These are phyloP conservation scores for Lasioglossum morio DNA, from an alignment of 2,888 invertebrate species.

Conservation along the genomic window DNA sequence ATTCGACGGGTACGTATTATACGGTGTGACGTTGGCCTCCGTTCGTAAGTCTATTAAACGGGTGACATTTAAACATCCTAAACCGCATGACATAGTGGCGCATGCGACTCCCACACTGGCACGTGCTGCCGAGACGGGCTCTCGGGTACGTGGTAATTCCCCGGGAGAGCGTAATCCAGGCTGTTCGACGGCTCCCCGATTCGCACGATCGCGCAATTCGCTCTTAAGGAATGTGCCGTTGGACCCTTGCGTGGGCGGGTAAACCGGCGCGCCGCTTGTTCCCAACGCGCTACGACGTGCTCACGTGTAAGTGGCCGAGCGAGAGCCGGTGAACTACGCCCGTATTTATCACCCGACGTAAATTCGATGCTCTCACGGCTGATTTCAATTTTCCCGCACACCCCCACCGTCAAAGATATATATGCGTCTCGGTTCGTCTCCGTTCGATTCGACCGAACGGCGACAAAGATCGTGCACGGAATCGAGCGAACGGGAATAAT, in stretches of 20 bases:
- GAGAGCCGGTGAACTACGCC: conserved; percentile 34
- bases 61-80: conserved; percentile 70
- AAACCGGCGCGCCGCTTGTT: neutral
- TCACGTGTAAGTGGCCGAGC: conserved; percentile 11
- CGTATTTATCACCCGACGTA: conserved; percentile 64
- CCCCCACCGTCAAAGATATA: conserved; percentile 24
- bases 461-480: conserved; percentile 30
- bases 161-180: conserved; percentile 65
- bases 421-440: conserved; percentile 35
- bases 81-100: conserved; percentile 42
- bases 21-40: neutral
- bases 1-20: conserved; percentile 3
- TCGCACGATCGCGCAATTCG: conserved; percentile 72
- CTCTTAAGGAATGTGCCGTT: conserved; percentile 53
- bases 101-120: conserved; percentile 22
- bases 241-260: neutral
- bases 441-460: conserved; percentile 12
- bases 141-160: conserved; percentile 65
- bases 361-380: conserved; percentile 65
- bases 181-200: conserved; percentile 65
- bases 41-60: conserved; percentile 55
- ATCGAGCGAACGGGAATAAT: conserved; percentile 33
- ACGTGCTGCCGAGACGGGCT: conserved; percentile 40
- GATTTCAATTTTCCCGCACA: conserved; percentile 61
- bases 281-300: conserved; percentile 7